Evolutionary conservation across 2,888 invertebrate genomes (phyloP), one percentile per base, ranked within the genome.

Genomic region (Synergus japonicus): DNA sequence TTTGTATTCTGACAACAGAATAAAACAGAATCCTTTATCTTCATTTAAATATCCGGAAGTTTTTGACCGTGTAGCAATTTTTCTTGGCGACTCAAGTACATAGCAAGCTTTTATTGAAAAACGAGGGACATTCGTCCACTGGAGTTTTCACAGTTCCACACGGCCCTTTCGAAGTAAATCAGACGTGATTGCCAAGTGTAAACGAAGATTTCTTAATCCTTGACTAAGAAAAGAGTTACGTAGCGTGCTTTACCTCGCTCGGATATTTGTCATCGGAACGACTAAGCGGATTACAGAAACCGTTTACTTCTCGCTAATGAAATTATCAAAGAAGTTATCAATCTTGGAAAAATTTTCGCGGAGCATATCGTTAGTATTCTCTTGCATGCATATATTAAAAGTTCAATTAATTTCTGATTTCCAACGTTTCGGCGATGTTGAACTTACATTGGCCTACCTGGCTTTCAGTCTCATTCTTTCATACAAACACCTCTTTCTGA

Each of bases 401-500:
- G 84, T 86, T 88, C 86, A 87, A 88, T 88, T 88, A 88, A 88
- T 88, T 88, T 86, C 84, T 22, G 60, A 88, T 88, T 88, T 86
- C 84, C 12, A 22, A 12, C 60, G 18, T 87, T 82, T 81, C 80
- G 79, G 78, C 76, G 76, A 73, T 76, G 64, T 78, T 44, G 76
- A 12, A 60, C 60, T 60, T 60, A 1, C 12, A n/a, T n/a, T n/a
- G n/a, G 4, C 22, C 60, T 18, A 18, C 18, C 10, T 5, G 60
- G 22, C 1, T 67, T 67, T 44, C 18, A 44, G 1, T 13, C 44
- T 22, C 13, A 46, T 60, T 60, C 60, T 12, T 18, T 22, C 4
- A 10, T 5, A 18, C 60, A 22, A 8, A 37, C 37, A 37, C 37
- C 37, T 37, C 37, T 37, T 37, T 37, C 5, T 7, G 37, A 37